These are phyloP conservation scores for Prosopocoilus inquinatus DNA, from an alignment of 2,888 invertebrate genomes.

Conservation along the genomic window DNA sequence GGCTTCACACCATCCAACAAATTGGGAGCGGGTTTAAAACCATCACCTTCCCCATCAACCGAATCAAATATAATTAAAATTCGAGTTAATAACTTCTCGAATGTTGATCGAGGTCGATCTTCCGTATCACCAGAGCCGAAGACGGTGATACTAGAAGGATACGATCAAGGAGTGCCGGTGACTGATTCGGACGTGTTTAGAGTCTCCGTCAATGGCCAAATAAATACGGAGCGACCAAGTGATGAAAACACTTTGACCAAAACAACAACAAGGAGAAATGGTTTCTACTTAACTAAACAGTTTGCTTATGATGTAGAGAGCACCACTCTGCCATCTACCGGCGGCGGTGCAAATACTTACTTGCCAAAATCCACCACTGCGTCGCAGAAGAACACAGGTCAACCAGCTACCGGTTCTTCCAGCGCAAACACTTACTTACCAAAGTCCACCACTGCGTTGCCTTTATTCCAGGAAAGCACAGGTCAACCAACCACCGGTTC, in stretches of 20 bases:
- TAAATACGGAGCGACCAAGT: background rate
- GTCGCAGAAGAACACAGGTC: background rate
- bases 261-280: background rate
- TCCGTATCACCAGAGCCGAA: no score
- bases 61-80: no score
- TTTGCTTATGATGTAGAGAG: background rate
- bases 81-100: no score
- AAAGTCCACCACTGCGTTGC: slow-evolving; percentile 10
- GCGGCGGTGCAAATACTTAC: background rate
- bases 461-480: no score
- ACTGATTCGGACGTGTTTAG: slow-evolving; percentile 11
- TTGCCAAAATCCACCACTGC: background rate
- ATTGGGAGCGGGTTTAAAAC: no score
- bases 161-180: slow-evolving; percentile 5
- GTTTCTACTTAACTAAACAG: slow-evolving; percentile 15
- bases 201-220: slow-evolving; percentile 1
- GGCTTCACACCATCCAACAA: no score
- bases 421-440: slow-evolving; percentile 20
- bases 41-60: no score
- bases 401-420: background rate
- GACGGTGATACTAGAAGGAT: no score
- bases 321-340: background rate
- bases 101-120: no score
- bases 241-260: no score
- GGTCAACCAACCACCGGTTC: slow-evolving; percentile 1